Evolutionary conservation across 2,113 vertebrate species (phyloP).

Genomic region (Scolopax mira): DNA sequence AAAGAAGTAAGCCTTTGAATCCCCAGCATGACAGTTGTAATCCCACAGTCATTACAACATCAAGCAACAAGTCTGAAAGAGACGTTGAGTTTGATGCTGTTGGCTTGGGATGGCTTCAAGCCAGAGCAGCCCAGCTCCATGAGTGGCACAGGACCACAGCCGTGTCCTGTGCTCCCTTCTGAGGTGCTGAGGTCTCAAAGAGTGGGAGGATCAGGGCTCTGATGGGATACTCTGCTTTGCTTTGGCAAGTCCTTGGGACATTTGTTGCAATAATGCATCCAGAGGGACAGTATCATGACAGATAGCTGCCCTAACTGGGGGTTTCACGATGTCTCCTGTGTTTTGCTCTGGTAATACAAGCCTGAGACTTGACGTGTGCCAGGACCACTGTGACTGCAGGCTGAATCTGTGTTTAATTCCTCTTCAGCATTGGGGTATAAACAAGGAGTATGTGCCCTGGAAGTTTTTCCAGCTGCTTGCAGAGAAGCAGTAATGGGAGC

Average conservation of each 20-base stretch:
- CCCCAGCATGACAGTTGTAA: neutral
- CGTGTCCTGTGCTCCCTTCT: neutral
- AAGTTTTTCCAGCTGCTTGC: conserved; percentile 16
- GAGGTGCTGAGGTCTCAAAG: neutral
- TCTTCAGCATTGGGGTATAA: neutral
- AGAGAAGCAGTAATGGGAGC: conserved; percentile 3
- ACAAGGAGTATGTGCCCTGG: conserved; percentile 18
- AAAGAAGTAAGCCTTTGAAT: conserved; percentile 15
- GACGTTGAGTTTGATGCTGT: neutral
- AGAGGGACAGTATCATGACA: neutral
- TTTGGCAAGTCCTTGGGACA: neutral
- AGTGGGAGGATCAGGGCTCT: neutral
- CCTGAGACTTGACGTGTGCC: neutral
- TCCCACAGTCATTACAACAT: neutral
- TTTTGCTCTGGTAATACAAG: conserved; percentile 30
- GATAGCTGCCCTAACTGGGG: neutral
- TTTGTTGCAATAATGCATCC: neutral
- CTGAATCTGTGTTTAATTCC: conserved; percentile 29
- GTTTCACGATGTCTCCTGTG: neutral
- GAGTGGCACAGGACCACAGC: neutral
- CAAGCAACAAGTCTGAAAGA: conserved; percentile 14
- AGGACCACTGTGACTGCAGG: neutral
- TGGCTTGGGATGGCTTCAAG: neutral
- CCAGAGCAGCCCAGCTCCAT: neutral
- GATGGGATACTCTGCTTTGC: neutral